A percentile compares a stretch with the other conserved stretches of the same genome.
Evolutionary conservation across 2,113 vertebrate species (phyloP).

Genomic region (Ptychochromis oligacanthus): DNA sequence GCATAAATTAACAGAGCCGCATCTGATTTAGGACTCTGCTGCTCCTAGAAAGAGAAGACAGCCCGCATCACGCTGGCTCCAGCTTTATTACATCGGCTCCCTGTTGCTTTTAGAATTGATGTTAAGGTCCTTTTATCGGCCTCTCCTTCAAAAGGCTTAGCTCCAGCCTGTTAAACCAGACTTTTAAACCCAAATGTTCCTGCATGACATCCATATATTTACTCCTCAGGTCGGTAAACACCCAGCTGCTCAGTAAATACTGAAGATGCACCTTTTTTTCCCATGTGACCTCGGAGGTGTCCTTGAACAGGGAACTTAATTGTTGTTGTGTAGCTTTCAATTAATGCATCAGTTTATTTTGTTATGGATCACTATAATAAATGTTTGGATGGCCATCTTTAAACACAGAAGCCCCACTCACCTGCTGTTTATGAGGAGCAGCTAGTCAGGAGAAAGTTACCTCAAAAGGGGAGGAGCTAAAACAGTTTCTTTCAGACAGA

Average conservation of each 20-base stretch:
- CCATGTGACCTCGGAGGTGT: too few species aligned
- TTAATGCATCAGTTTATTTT: background rate
- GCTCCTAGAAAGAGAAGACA: background rate
- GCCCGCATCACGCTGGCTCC: background rate
- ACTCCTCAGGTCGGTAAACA: too few species aligned
- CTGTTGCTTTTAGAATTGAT: background rate
- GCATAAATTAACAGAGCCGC: background rate
- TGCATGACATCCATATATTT: background rate
- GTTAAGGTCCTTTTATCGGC: background rate
- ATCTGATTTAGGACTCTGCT: background rate
- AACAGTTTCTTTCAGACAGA: too few species aligned
- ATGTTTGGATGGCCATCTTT: background rate
- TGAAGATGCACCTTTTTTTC: background rate
- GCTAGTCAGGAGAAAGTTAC: background rate
- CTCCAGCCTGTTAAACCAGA: background rate
- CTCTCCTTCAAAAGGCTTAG: background rate
- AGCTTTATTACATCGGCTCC: background rate
- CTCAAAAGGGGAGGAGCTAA: background rate
- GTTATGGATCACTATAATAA: background rate
- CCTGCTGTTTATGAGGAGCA: background rate
- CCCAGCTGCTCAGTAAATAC: background rate
- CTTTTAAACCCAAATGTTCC: background rate
- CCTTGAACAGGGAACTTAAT: background rate
- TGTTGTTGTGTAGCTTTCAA: background rate
- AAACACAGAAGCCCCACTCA: too few species aligned